Percentiles rank a stretch among this genome's conserved stretches.
Evolutionary conservation across 2,113 vertebrate genomes (phyloP).

Genomic region (Engraulis encrasicolus): DNA sequence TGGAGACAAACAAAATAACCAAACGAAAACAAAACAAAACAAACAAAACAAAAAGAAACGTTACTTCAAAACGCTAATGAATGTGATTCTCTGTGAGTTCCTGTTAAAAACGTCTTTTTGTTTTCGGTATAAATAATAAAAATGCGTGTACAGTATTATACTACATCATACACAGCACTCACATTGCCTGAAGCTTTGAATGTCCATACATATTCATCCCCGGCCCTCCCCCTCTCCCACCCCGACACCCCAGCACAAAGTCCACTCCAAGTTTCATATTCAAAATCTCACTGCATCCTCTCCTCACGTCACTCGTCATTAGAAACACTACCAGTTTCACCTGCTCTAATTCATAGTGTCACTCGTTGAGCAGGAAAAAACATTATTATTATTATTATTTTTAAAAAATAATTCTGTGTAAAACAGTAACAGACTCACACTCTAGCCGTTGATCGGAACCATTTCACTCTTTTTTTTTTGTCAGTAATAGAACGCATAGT

Average conservation of each 20-base stretch:
- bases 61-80: conserved; percentile 71
- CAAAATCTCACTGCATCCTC: conserved; percentile 47
- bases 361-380: conserved; percentile 64
- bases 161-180: conserved; percentile 66
- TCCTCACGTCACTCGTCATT: conserved; percentile 44
- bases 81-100: conserved; percentile 71
- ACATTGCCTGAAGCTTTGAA: conserved; percentile 70
- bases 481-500: background rate
- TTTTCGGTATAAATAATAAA: conserved; percentile 82
- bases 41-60: conserved; percentile 58
- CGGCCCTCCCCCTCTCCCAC: background rate
- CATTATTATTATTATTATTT: conserved; percentile 67
- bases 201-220: conserved; percentile 44
- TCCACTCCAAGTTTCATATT: conserved; percentile 31
- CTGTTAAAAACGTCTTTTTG: conserved; percentile 78
- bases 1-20: conserved; percentile 29
- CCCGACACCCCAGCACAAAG: background rate
- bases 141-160: conserved; percentile 79
- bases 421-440: conserved; percentile 76
- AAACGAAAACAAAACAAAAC: background rate
- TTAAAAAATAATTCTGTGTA: conserved; percentile 81
- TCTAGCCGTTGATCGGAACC: conserved; percentile 25
- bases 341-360: background rate
- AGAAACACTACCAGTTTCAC: conserved; percentile 35
- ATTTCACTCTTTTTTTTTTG: conserved; percentile 4